Conservation (phyloP, 2,113 vertebrate genomes). For the Nerophis ophidion region DNA sequence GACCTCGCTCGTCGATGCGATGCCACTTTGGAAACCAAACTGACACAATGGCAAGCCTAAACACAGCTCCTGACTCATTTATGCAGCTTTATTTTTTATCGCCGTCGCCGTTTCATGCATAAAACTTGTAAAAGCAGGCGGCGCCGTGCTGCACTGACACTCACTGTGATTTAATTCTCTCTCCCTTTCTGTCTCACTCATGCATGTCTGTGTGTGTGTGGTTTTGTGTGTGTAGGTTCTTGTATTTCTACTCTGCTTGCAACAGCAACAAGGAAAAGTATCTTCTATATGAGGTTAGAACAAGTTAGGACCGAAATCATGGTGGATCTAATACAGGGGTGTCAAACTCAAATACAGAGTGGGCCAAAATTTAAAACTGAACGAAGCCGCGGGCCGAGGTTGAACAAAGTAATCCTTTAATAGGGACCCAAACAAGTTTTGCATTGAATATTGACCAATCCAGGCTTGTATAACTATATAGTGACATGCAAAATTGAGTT, state of each 20-base stretch:
- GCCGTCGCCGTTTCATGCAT: constrained; percentile 41
- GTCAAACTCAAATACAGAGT: too few species aligned
- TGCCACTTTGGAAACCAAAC: constrained; percentile 29
- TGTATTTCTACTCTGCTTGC: too few species aligned
- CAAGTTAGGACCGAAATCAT: too few species aligned
- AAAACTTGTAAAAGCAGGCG: constrained; percentile 43
- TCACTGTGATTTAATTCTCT: constrained; percentile 27
- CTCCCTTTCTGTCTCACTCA: neutral
- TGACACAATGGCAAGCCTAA: constrained; percentile 28
- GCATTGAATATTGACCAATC: too few species aligned
- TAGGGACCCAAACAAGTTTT: too few species aligned
- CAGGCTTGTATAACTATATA: too few species aligned
- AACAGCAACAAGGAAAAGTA: too few species aligned
- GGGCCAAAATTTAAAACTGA: too few species aligned
- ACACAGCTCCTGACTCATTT: constrained; percentile 51
- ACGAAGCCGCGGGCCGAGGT: too few species aligned
- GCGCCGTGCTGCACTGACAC: constrained; percentile 32
- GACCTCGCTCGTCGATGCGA: constrained; percentile 7
- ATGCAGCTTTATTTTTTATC: constrained; percentile 49
- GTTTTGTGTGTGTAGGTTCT: neutral
- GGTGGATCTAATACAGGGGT: neutral
- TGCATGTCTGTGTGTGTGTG: neutral
- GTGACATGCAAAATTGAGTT: too few species aligned
- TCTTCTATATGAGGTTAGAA: too few species aligned
- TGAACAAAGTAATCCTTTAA: too few species aligned